A percentile compares a stretch with the other conserved stretches of the same genome.
These are phyloP conservation scores for Phrixothrix hirtus DNA, from an alignment of 2,888 invertebrate species.

Conservation along the genomic window DNA sequence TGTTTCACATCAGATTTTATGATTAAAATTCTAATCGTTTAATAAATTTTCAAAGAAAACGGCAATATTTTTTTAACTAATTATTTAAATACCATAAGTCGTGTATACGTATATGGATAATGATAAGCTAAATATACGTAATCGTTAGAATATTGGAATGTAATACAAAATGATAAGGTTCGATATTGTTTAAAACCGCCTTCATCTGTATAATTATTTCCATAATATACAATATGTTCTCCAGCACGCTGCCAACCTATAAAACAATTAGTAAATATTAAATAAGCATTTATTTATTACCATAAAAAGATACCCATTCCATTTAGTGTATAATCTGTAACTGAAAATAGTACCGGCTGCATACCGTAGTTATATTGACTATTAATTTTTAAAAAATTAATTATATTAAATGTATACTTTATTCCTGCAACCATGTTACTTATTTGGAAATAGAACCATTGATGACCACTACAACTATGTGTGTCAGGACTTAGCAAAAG, in stretches of 20 bases:
- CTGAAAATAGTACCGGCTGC: conserved; percentile 87
- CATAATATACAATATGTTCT: conserved; percentile 79
- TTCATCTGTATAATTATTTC: conserved; percentile 69
- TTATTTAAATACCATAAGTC: conserved; percentile 64
- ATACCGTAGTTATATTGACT: conserved; percentile 88
- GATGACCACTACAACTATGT: conserved; percentile 76
- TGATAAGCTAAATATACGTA: conserved; percentile 86
- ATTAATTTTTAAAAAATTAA: conserved; percentile 85
- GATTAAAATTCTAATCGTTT: no score
- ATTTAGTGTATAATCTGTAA: conserved; percentile 67
- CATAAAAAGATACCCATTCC: conserved; percentile 54
- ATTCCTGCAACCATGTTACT: conserved; percentile 71
- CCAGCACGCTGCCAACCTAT: conserved; percentile 75
- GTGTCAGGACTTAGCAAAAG: conserved; percentile 81
- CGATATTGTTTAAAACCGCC: conserved; percentile 64
- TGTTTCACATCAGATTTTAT: no score
- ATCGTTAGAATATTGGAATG: conserved; percentile 74
- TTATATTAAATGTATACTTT: conserved; percentile 80
- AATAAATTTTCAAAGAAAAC: no score
- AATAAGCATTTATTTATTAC: not conserved
- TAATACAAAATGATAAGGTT: conserved; percentile 78
- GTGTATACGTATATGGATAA: conserved; percentile 83
- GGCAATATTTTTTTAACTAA: not conserved
- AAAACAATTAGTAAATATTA: conserved; percentile 15
- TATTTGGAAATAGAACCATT: conserved; percentile 93